These are phyloP conservation scores for Brachyopa scutellaris DNA, from an alignment of 2,888 invertebrate genomes.

Conservation along the genomic window DNA sequence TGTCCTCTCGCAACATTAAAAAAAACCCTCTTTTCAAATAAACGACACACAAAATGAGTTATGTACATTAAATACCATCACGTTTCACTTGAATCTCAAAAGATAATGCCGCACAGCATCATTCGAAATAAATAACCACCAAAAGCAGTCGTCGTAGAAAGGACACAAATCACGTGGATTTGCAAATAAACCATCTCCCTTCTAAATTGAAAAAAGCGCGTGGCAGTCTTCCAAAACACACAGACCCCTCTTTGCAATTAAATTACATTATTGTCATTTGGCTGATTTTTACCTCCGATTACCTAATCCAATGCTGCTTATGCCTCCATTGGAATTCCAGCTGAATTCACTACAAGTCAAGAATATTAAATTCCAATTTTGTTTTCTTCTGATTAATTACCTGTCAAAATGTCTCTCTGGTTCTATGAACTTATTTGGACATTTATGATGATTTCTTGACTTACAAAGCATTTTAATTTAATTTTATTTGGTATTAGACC, in stretches of 20 bases:
- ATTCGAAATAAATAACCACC: too few species aligned
- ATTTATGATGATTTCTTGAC: neutral
- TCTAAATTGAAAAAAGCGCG: neutral
- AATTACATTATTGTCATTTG: conserved; percentile 33
- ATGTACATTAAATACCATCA: too few species aligned
- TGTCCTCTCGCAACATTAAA: too few species aligned
- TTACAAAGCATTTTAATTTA: neutral
- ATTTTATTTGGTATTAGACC: neutral
- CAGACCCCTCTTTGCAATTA: neutral
- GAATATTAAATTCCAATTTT: conserved; percentile 11
- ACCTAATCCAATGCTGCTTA: conserved; percentile 25
- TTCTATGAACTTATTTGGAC: too few species aligned
- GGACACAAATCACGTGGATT: neutral
- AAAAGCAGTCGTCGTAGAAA: too few species aligned
- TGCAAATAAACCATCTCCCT: neutral
- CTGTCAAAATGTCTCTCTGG: neutral
- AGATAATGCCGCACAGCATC: too few species aligned
- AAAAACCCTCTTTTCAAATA: too few species aligned
- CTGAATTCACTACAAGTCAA: conserved; percentile 16
- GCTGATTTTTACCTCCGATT: conserved; percentile 32
- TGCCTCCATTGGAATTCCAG: conserved; percentile 1
- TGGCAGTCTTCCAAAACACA: neutral
- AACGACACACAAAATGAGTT: too few species aligned
- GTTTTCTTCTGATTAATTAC: neutral
- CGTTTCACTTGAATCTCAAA: too few species aligned